phyloP scores from a whole-genome alignment of 2,888 invertebrate genomes.

The Aproaerema taeniolella region DNA sequence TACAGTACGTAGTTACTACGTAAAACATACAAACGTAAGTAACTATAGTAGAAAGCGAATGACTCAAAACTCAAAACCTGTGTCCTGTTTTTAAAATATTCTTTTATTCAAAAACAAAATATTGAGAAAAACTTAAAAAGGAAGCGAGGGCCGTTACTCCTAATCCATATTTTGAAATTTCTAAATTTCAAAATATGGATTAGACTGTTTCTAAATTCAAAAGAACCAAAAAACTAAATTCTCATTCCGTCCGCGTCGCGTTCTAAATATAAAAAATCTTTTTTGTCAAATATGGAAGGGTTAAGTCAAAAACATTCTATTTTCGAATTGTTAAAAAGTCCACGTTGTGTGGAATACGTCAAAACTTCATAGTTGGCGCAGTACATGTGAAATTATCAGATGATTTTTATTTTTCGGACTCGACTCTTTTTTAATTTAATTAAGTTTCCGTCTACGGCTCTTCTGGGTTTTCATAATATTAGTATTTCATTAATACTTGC shows the following conservation, averaged over 20 bases:
- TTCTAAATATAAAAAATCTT: conserved; percentile 73
- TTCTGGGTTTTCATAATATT: no score
- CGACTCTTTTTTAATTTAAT: no score
- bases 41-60: no score
- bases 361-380: conserved; percentile 61
- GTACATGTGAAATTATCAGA: conserved; percentile 34
- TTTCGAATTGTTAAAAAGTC: conserved; percentile 76
- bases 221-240: conserved; percentile 68
- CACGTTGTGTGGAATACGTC: conserved; percentile 77
- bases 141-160: conserved; percentile 41
- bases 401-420: no score
- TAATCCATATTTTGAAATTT: conserved; percentile 49
- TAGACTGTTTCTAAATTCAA: conserved; percentile 66
- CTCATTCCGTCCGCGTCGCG: conserved; percentile 64
- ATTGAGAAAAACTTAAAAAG: conserved; percentile 28
- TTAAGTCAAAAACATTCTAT: conserved; percentile 77
- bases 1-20: no score
- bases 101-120: conserved; percentile 29
- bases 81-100: conserved; percentile 13
- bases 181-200: conserved; percentile 54
- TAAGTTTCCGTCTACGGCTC: no score
- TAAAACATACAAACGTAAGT: no score
- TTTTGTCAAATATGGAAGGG: conserved; percentile 78
- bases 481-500: no score
- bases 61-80: no score